phyloP scores from a whole-genome alignment of 2,888 invertebrate genomes.

The Megaustenia siamemsis region DNA sequence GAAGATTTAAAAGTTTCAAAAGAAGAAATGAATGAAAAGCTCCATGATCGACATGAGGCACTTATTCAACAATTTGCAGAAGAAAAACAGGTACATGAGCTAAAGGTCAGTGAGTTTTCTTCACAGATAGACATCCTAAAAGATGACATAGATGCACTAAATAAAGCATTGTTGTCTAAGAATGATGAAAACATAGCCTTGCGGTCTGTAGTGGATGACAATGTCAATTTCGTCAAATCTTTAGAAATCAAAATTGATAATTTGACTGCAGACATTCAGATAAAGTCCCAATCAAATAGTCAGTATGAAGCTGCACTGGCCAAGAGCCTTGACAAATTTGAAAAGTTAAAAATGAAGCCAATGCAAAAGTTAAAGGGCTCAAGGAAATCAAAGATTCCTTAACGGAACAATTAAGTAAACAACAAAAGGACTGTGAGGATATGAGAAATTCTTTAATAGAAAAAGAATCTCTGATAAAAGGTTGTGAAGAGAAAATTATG shows the following conservation, averaged over 20 bases:
- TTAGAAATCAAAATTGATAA: constrained; percentile 60
- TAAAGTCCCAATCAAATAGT: constrained; percentile 58
- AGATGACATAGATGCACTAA: constrained; percentile 56
- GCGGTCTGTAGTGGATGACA: constrained; percentile 62
- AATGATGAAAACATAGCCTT: constrained; percentile 64
- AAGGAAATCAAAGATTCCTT: constrained; percentile 63
- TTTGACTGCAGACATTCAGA: constrained; percentile 64
- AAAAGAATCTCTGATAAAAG: constrained; percentile 55
- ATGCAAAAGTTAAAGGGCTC: constrained; percentile 67
- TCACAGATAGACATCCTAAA: constrained; percentile 30
- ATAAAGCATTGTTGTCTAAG: constrained; percentile 58
- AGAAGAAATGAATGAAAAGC: constrained; percentile 61
- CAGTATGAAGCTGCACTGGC: constrained; percentile 56
- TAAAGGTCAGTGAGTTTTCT: constrained; percentile 45
- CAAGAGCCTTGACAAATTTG: constrained; percentile 62
- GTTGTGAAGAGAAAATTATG: constrained; percentile 61
- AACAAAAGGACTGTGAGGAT: constrained; percentile 55
- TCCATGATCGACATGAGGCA: constrained; percentile 61
- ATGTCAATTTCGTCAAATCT: constrained; percentile 50
- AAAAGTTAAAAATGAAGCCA: constrained; percentile 68
- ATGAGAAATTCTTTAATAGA: constrained; percentile 43
- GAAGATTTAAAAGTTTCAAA: constrained; percentile 61
- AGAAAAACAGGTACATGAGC: constrained; percentile 60
- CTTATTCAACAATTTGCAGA: constrained; percentile 59
- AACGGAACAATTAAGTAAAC: constrained; percentile 53